Evolutionary conservation across 2,888 invertebrate species (phyloP).

Genomic region (Drepanosiphum platanoidis): DNA sequence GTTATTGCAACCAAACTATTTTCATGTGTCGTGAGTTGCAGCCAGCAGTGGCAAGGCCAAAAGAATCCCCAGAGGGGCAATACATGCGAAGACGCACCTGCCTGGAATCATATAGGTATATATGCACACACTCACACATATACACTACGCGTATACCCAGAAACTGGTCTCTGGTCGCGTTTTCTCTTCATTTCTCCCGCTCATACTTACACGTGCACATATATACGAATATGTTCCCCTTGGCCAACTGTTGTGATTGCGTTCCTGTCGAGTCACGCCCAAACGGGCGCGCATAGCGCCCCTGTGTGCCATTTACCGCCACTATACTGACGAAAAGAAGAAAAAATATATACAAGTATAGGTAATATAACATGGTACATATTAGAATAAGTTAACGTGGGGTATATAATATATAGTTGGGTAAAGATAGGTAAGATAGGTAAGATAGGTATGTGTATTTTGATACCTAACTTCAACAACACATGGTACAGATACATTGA

Average conservation of each 20-base stretch:
- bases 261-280: conserved; percentile 62
- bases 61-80: conserved; percentile 55
- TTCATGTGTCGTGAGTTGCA: not conserved
- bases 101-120: conserved; percentile 14
- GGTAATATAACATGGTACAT: conserved; percentile 35
- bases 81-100: conserved; percentile 54
- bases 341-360: too few species aligned
- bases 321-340: not conserved
- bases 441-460: too few species aligned
- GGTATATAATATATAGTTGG: too few species aligned
- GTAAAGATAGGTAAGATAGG: too few species aligned
- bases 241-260: conserved; percentile 58
- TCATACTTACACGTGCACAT: not conserved
- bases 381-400: conserved; percentile 33
- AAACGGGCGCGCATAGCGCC: conserved; percentile 64
- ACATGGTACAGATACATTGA: too few species aligned
- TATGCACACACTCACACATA: not conserved
- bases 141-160: conserved; percentile 14
- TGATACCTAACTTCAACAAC: too few species aligned
- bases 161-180: conserved; percentile 45
- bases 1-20: not conserved
- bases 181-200: conserved; percentile 41
- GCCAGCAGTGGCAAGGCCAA: not conserved
- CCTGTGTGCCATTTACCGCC: conserved; percentile 52
- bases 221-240: conserved; percentile 21